Conservation (phyloP, 1,140 invertebrate genomes). For the Stratiolaelaps scimitus region DNA sequence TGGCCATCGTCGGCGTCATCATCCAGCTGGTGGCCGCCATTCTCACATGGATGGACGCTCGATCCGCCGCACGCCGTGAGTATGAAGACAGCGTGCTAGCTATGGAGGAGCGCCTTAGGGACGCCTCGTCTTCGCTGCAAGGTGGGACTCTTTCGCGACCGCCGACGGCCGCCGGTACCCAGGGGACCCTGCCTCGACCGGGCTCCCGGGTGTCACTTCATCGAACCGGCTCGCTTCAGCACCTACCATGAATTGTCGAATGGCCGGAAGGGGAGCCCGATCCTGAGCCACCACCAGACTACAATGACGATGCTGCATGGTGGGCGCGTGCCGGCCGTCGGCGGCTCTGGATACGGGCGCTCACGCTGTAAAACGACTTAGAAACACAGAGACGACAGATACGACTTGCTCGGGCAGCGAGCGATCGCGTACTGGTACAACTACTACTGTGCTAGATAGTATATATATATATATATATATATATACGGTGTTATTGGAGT, state of each 20-base stretch:
- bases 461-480: no score
- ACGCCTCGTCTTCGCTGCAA: not conserved
- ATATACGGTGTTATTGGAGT: no score
- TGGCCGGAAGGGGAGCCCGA: conserved; percentile 19
- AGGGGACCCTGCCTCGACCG: conserved; percentile 14
- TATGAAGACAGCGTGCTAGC: conserved; percentile 26
- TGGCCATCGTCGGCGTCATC: conserved; percentile 18
- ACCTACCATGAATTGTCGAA: conserved; percentile 21
- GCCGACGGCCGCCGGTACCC: not conserved
- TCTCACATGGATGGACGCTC: conserved; percentile 12
- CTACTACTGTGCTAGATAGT: no score
- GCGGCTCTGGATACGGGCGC: conserved; percentile 10
- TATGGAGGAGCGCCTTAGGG: conserved; percentile 17
- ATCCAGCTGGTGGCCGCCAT: conserved; percentile 18
- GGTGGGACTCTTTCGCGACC: conserved; percentile 14
- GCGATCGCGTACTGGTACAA: no score
- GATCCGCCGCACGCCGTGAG: conserved; percentile 5
- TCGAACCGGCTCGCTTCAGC: conserved; percentile 18
- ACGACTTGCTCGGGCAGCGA: no score
- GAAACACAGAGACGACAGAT: no score
- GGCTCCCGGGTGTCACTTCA: conserved; percentile 9
- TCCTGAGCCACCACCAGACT: conserved; percentile 5
- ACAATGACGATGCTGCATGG: not conserved
- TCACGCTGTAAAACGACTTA: not conserved
- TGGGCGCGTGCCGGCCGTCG: not conserved